A percentile compares a stretch with the other conserved stretches of the same genome.
These are phyloP conservation scores for Microvelia longipes DNA, from an alignment of 1,140 invertebrate species.

Conservation along the genomic window DNA sequence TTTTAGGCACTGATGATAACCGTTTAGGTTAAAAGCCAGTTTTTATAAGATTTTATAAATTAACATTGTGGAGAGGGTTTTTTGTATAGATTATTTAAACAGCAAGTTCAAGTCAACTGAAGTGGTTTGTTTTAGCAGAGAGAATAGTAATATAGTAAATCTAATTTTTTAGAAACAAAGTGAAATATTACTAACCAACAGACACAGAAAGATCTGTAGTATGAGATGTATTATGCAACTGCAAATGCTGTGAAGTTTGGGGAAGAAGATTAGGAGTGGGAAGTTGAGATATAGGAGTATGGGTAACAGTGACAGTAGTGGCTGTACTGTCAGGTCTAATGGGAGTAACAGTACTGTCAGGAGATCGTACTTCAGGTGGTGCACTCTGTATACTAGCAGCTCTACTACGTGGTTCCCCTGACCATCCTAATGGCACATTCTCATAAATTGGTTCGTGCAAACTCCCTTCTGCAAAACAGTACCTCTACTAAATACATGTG, in stretches of 20 bases:
- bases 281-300: neutral
- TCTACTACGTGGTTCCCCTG: constrained; percentile 34
- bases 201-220: constrained; percentile 1
- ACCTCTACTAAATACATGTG: too few species aligned
- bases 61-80: too few species aligned
- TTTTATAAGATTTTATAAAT: too few species aligned
- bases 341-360: constrained; percentile 1
- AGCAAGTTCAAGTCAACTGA: too few species aligned
- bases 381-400: constrained; percentile 50
- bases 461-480: constrained; percentile 24
- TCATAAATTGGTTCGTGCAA: constrained; percentile 58
- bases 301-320: neutral
- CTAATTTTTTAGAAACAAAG: too few species aligned
- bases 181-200: constrained; percentile 2
- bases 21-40: too few species aligned
- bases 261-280: neutral
- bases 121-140: too few species aligned
- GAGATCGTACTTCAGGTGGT: constrained; percentile 37
- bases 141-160: too few species aligned
- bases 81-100: too few species aligned
- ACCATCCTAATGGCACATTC: constrained; percentile 44
- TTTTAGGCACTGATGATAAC: too few species aligned
- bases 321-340: neutral
- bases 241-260: neutral
- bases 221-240: neutral